Percentiles rank a stretch among this genome's conserved stretches.
These are phyloP conservation scores for Drosophila subquinaria DNA, from an alignment of 2,888 invertebrate species.

Conservation along the genomic window DNA sequence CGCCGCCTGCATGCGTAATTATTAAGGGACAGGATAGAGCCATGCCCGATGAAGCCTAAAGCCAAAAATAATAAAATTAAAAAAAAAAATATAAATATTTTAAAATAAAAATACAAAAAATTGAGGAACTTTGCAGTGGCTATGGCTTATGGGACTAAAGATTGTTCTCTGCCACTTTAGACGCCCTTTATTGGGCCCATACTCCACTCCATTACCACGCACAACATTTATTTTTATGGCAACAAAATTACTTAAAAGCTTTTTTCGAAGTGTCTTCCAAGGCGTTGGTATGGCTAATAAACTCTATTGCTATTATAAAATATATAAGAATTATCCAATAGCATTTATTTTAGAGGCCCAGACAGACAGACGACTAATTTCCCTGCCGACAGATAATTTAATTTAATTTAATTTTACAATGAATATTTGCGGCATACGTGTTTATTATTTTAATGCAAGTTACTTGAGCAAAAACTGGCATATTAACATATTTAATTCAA, in stretches of 20 bases:
- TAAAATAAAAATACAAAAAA: constrained; percentile 9
- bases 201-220: constrained; percentile 35
- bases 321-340: neutral
- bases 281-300: constrained; percentile 48
- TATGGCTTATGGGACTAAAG: constrained; percentile 24
- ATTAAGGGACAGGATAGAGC: constrained; percentile 67
- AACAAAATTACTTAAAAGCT: constrained; percentile 52
- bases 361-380: constrained; percentile 12
- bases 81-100: neutral
- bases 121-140: constrained; percentile 21
- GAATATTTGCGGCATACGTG: constrained; percentile 14
- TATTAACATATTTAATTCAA: too few species aligned
- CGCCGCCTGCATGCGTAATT: constrained; percentile 84
- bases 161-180: constrained; percentile 30
- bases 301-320: constrained; percentile 39
- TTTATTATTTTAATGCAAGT: constrained; percentile 15
- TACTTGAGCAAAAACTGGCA: too few species aligned
- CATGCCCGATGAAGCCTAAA: constrained; percentile 54
- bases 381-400: constrained; percentile 28
- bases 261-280: constrained; percentile 44
- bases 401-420: too few species aligned
- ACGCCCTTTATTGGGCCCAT: constrained; percentile 20
- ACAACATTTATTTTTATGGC: constrained; percentile 51
- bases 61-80: constrained; percentile 35
- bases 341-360: constrained; percentile 1